phyloP scores from a whole-genome alignment of 2,113 vertebrate genomes.

The Tricholaema leucomelas region DNA sequence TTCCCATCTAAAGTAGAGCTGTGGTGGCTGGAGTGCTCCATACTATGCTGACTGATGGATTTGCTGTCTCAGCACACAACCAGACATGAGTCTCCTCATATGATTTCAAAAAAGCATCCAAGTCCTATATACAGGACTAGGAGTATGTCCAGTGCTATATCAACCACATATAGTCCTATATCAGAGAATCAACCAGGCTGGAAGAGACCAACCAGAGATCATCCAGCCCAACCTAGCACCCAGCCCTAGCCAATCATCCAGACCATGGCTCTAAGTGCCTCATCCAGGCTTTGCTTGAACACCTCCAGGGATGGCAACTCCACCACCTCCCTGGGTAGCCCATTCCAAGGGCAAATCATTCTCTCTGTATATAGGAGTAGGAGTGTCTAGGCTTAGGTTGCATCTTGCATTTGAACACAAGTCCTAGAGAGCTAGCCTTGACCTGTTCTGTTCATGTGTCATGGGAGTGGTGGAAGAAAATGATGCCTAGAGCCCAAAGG shows the following conservation, averaged over 20 bases:
- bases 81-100: not conserved
- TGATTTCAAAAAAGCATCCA: not conserved
- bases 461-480: not conserved
- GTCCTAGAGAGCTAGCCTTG: not conserved
- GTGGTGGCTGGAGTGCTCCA: not conserved
- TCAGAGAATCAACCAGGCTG: too few relatives aligned
- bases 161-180: too few relatives aligned
- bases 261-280: too few relatives aligned
- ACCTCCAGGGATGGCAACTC: too few relatives aligned
- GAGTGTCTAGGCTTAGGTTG: not conserved
- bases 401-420: not conserved
- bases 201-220: too few relatives aligned
- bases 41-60: accelerated
- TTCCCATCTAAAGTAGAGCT: not conserved
- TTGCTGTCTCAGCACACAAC: not conserved
- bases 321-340: too few relatives aligned
- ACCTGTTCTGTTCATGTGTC: not conserved
- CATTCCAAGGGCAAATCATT: too few relatives aligned
- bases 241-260: too few relatives aligned
- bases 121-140: too few relatives aligned
- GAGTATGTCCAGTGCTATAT: too few relatives aligned
- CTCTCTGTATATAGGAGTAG: not conserved
- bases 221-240: too few relatives aligned
- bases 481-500: not conserved
- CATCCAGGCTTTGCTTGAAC: too few relatives aligned